Percentiles rank a stretch among this genome's conserved stretches.
Conservation (phyloP, 2,797 vertebrate species). For the Gallinago solitaria region DNA sequence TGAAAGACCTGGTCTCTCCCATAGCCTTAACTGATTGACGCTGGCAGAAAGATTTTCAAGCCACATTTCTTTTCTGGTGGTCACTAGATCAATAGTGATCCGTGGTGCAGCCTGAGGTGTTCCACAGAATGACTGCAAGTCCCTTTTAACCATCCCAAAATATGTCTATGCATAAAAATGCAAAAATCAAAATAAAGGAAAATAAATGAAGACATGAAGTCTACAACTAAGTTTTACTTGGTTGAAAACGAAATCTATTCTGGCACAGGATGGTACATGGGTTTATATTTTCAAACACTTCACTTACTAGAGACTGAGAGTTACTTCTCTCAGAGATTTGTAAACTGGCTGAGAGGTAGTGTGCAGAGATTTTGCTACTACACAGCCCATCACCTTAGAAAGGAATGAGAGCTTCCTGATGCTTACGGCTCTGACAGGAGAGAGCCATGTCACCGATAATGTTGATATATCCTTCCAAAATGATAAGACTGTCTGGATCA, state of each 20-base stretch:
- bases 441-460: not conserved
- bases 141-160: not conserved
- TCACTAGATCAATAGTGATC: conserved; percentile 19
- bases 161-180: not conserved
- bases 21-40: not conserved
- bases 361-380: not conserved
- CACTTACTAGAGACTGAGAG: not conserved
- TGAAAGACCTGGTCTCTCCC: not conserved
- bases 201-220: not conserved
- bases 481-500: not conserved
- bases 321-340: not conserved
- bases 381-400: not conserved
- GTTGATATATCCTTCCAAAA: not conserved
- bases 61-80: not conserved
- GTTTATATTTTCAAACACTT: not conserved
- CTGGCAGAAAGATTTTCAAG: not conserved
- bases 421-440: not conserved
- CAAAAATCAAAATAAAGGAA: not conserved
- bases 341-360: not conserved
- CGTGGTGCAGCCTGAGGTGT: not conserved
- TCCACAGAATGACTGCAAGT: not conserved
- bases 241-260: not conserved
- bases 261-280: not conserved
- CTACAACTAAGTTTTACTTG: not conserved
- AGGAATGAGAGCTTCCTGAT: not conserved